phyloP scores from a whole-genome alignment of 2,888 invertebrate species.

The Blastobasis lacticolella region DNA sequence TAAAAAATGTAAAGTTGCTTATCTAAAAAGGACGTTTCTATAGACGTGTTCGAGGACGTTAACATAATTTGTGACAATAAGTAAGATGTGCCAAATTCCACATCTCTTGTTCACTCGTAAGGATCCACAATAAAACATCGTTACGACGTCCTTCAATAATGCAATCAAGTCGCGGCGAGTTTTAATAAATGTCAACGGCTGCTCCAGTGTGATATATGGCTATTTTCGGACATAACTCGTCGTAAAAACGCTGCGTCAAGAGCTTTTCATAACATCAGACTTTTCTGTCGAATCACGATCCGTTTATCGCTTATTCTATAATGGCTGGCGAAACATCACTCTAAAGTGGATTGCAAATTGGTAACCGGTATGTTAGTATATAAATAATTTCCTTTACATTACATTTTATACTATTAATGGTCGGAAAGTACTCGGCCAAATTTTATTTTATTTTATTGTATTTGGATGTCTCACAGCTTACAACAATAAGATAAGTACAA shows the following conservation, averaged over 20 bases:
- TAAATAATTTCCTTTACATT: not conserved
- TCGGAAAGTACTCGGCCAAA: not conserved
- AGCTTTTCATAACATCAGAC: conserved; percentile 37
- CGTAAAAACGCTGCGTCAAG: conserved; percentile 50
- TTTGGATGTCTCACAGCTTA: too few relatives aligned
- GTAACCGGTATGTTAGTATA: not conserved
- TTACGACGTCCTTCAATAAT: conserved; percentile 21
- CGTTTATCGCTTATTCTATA: conserved; percentile 28
- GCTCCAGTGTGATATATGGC: conserved; percentile 47
- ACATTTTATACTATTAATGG: too few relatives aligned
- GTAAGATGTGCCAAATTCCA: not conserved
- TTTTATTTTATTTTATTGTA: not conserved
- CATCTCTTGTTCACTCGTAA: not conserved
- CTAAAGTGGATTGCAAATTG: not conserved
- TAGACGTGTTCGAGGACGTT: not conserved
- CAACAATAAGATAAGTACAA: too few relatives aligned
- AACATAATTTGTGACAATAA: not conserved
- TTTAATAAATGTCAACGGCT: conserved; percentile 54
- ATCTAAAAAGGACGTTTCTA: not conserved
- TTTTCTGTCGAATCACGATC: conserved; percentile 41
- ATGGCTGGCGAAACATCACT: conserved; percentile 8
- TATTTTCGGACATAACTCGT: conserved; percentile 37
- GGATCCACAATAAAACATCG: not conserved
- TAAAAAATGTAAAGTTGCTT: not conserved
- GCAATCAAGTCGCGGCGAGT: conserved; percentile 38